Evolutionary conservation across 2,113 vertebrate species (phyloP).

Genomic region (Microcebus ravelobensis): DNA sequence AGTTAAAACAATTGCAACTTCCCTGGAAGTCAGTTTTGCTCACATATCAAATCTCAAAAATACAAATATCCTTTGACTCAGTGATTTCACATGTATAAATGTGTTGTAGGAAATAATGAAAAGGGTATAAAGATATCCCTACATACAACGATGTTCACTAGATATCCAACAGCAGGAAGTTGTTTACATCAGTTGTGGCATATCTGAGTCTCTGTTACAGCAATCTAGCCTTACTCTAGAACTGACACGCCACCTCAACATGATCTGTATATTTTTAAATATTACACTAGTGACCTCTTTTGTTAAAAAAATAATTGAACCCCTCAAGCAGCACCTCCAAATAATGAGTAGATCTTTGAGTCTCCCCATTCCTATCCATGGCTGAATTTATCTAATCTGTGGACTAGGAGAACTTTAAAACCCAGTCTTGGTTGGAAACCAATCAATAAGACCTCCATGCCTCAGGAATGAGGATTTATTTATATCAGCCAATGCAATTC

Average conservation of each 20-base stretch:
- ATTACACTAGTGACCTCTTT: background rate
- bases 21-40: background rate
- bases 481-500: background rate
- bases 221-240: background rate
- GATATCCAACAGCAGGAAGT: background rate
- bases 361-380: background rate
- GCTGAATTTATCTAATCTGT: background rate
- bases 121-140: background rate
- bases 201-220: background rate
- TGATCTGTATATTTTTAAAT: background rate
- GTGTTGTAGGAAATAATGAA: background rate
- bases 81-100: background rate
- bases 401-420: background rate
- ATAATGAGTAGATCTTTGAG: background rate
- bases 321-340: background rate
- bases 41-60: background rate
- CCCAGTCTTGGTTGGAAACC: background rate
- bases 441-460: background rate
- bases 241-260: background rate
- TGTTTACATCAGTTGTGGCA: background rate
- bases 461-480: background rate
- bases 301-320: background rate
- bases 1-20: background rate
- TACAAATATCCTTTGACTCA: background rate
- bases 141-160: background rate